A percentile compares a stretch with the other conserved stretches of the same genome.
phyloP scores from a whole-genome alignment of 2,113 vertebrate species.

The Epinephelus fuscoguttatus region DNA sequence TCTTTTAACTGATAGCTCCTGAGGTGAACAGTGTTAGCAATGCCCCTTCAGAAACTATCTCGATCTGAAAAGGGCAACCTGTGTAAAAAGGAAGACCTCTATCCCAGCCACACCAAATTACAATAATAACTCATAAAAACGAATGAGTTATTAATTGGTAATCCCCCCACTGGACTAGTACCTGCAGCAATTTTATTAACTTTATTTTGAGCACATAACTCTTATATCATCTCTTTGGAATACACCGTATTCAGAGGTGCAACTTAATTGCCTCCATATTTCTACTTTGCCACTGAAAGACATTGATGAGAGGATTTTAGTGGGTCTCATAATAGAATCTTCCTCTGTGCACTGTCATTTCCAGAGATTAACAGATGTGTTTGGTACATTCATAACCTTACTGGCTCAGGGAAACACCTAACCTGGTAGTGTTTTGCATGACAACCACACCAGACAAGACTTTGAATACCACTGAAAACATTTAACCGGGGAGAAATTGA shows the following conservation, averaged over 20 bases:
- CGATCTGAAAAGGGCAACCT: constrained; percentile 41
- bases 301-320: constrained; percentile 65
- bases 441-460: constrained; percentile 47
- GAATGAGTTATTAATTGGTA: constrained; percentile 74
- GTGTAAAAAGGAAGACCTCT: constrained; percentile 27
- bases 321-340: constrained; percentile 57
- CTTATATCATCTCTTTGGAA: constrained; percentile 58
- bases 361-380: constrained; percentile 65
- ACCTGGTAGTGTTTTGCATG: constrained; percentile 52
- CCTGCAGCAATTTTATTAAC: constrained; percentile 74
- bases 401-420: constrained; percentile 42
- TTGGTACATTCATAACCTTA: constrained; percentile 62
- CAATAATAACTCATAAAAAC: constrained; percentile 74
- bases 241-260: constrained; percentile 44
- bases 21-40: constrained; percentile 29
- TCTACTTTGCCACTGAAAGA: constrained; percentile 60
- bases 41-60: constrained; percentile 38
- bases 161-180: constrained; percentile 58
- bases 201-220: constrained; percentile 73
- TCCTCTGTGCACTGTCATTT: constrained; percentile 45
- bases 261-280: constrained; percentile 71
- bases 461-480: constrained; percentile 56
- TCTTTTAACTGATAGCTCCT: constrained; percentile 38
- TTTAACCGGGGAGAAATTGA: constrained; percentile 62
- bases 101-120: constrained; percentile 60